phyloP scores from a whole-genome alignment of 2,888 invertebrate genomes.

The Stenichneumon culpator region DNA sequence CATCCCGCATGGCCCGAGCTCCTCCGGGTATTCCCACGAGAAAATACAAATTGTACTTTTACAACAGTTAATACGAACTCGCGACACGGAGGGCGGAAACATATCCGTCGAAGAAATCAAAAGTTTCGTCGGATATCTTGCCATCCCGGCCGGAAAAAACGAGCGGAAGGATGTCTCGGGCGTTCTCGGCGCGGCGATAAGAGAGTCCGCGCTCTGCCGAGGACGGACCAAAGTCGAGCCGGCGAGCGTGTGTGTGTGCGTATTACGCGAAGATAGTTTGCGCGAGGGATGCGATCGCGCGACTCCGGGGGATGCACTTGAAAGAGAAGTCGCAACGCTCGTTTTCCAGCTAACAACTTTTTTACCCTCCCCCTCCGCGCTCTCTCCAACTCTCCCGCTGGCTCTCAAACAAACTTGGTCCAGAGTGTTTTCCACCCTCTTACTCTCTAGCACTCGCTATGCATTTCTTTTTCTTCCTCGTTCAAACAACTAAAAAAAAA shows the following conservation, averaged over 20 bases:
- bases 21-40: conserved; percentile 55
- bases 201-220: conserved; percentile 32
- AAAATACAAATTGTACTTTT: conserved; percentile 78
- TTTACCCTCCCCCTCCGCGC: background rate
- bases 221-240: conserved; percentile 15
- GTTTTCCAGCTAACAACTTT: conserved; percentile 52
- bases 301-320: conserved; percentile 50
- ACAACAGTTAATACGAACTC: conserved; percentile 75
- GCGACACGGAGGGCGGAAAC: conserved; percentile 40
- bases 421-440: conserved; percentile 19
- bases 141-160: background rate
- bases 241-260: background rate
- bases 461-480: background rate
- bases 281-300: conserved; percentile 41
- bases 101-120: conserved; percentile 71
- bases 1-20: background rate
- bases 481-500: background rate
- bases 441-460: background rate
- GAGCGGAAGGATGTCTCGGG: conserved; percentile 25
- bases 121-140: conserved; percentile 69
- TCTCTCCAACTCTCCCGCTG: background rate
- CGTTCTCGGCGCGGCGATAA: conserved; percentile 34
- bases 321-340: conserved; percentile 51
- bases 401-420: conserved; percentile 41
- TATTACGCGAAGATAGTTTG: conserved; percentile 43